A percentile compares a stretch with the other conserved stretches of the same genome.
Conservation (phyloP, 2,113 vertebrate species). For the Grammomys dolichurus region DNA sequence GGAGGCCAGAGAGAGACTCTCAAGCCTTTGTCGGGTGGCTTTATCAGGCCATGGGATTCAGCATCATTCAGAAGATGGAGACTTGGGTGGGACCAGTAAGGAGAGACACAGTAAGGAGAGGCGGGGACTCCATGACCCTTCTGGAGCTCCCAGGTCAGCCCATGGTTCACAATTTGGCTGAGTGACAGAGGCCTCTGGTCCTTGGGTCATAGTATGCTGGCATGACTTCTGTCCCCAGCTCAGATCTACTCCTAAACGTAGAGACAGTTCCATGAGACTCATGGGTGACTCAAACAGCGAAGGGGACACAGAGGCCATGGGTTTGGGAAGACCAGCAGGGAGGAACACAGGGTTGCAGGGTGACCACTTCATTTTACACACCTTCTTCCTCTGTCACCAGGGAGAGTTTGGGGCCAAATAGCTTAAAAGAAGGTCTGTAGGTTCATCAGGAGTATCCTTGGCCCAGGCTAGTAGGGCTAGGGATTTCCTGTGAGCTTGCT, state of each 20-base stretch:
- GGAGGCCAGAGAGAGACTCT: neutral
- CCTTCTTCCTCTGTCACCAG: neutral
- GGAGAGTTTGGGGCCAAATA: neutral
- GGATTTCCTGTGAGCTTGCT: neutral
- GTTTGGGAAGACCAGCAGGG: neutral
- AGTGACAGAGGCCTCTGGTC: no score
- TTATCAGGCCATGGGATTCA: neutral
- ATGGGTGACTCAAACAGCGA: neutral
- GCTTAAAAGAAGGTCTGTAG: neutral
- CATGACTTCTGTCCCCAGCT: neutral
- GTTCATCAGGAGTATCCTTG: neutral
- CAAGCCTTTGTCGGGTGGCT: accelerated
- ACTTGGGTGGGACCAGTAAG: accelerated
- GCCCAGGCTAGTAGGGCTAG: neutral
- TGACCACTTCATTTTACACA: neutral
- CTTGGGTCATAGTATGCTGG: neutral
- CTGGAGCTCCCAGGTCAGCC: no score
- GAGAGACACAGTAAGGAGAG: neutral
- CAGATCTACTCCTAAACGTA: neutral
- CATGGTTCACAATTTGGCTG: neutral
- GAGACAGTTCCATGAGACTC: neutral
- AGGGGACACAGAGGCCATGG: accelerated
- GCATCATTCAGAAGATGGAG: accelerated
- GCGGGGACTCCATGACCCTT: neutral
- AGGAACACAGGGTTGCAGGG: neutral